Percentiles rank a stretch among this genome's conserved stretches.
These are phyloP conservation scores for Mirounga angustirostris DNA, from an alignment of 2,113 vertebrate genomes.

Conservation along the genomic window DNA sequence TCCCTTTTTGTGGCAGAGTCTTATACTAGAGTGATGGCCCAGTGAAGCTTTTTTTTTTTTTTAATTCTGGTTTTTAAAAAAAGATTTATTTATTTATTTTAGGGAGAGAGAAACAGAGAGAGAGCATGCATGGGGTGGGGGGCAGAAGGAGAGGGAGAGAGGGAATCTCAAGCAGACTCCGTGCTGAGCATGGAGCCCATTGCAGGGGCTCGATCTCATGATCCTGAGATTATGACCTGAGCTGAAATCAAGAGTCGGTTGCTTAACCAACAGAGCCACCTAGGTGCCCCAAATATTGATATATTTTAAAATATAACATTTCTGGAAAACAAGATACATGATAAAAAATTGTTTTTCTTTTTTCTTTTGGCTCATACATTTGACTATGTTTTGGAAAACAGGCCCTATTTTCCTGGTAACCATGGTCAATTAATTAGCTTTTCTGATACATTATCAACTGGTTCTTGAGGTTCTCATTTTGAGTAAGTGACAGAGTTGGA, in stretches of 20 bases:
- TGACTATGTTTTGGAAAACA: slow-evolving; percentile 48
- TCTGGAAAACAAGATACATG: slow-evolving; percentile 42
- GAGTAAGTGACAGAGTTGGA: slow-evolving; percentile 10
- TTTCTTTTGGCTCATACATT: slow-evolving; percentile 21
- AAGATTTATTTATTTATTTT: neutral
- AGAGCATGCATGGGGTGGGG: neutral
- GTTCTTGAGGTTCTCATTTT: slow-evolving; percentile 52
- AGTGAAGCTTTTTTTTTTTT: neutral
- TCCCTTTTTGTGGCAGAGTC: neutral
- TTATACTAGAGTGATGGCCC: neutral
- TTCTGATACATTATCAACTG: slow-evolving; percentile 6
- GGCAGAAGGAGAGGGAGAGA: neutral
- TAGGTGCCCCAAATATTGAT: neutral
- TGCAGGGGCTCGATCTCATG: neutral
- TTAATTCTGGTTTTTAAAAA: neutral
- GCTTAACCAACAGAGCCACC: neutral
- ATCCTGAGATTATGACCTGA: neutral
- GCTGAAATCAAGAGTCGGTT: neutral
- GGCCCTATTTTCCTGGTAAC: slow-evolving; percentile 55
- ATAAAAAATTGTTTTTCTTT: slow-evolving; percentile 1
- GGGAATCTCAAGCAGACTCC: neutral
- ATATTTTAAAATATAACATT: slow-evolving; percentile 57
- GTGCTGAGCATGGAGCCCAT: neutral
- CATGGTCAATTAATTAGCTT: slow-evolving; percentile 68
- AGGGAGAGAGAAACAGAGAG: too few species aligned